Evolutionary conservation across 2,797 vertebrate genomes (phyloP).

Genomic region (Telmatherina bonti): DNA sequence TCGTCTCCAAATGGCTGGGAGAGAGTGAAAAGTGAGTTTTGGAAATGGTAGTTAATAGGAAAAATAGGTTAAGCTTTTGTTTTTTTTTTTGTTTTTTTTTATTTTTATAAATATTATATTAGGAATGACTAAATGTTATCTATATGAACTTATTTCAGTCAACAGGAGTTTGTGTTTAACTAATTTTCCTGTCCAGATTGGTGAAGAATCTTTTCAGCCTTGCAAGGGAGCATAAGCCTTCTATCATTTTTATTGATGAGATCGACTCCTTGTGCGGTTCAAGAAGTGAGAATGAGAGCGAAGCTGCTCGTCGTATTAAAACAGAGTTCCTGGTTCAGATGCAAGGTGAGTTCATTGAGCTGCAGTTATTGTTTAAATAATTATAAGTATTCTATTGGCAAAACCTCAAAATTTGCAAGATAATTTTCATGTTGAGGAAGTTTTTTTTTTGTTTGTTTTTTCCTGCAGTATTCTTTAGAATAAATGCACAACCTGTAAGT

Average conservation of each 20-base stretch:
- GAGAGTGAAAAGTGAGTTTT: conserved; percentile 97
- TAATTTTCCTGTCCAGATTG: conserved; percentile 79
- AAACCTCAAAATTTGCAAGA: not conserved
- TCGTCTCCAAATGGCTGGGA: conserved; percentile 98
- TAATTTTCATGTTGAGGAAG: not conserved
- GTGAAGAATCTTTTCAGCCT: conserved; percentile 97
- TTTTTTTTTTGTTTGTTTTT: not conserved
- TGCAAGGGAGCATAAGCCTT: conserved; percentile 95
- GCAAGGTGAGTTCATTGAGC: conserved; percentile 86
- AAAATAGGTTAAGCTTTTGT: not conserved
- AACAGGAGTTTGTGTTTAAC: not conserved
- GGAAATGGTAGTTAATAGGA: not conserved
- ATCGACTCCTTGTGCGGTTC: conserved; percentile 97
- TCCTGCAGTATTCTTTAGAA: not conserved
- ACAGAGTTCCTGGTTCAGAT: conserved; percentile 99
- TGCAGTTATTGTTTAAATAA: not conserved
- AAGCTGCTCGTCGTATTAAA: conserved; percentile 96
- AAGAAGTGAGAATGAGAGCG: conserved; percentile 98
- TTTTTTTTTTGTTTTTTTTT: not conserved
- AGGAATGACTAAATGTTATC: not conserved
- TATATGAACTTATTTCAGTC: not conserved
- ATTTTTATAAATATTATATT: not conserved
- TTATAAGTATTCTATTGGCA: not conserved
- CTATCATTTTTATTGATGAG: conserved; percentile 99
- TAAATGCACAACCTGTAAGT: not conserved